phyloP scores from a whole-genome alignment of 2,797 vertebrate species.

The Craterocephalus amniculus region DNA sequence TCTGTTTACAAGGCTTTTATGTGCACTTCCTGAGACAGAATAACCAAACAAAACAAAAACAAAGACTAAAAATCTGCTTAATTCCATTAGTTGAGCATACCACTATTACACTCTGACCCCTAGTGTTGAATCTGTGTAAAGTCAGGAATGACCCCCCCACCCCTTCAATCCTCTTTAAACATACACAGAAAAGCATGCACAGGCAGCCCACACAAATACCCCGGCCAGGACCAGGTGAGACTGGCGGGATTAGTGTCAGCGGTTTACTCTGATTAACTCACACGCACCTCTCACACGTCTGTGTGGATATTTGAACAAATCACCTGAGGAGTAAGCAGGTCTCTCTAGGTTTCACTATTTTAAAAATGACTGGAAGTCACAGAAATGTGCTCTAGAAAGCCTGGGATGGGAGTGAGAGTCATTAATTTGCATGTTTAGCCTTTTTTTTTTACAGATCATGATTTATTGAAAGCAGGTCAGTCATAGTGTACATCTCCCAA shows the following conservation, averaged over 20 bases:
- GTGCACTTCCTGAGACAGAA: too few relatives aligned
- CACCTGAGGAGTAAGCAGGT: slow-evolving; percentile 1
- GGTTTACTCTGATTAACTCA: slow-evolving; percentile 59
- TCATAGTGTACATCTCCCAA: not conserved
- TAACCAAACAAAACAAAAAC: slow-evolving; percentile 1
- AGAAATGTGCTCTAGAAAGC: not conserved
- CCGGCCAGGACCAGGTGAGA: slow-evolving; percentile 15
- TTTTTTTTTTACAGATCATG: too few relatives aligned
- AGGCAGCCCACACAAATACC: slow-evolving; percentile 42
- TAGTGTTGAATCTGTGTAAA: slow-evolving; percentile 1
- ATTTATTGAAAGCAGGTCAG: not conserved
- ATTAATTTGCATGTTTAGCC: not conserved
- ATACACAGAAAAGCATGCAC: slow-evolving; percentile 2
- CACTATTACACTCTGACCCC: not conserved
- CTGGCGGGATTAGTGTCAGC: slow-evolving; percentile 63
- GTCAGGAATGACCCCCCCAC: slow-evolving; percentile 18
- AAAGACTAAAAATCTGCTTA: not conserved
- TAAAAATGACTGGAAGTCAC: not conserved
- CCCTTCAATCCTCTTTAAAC: not conserved
- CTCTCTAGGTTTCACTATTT: slow-evolving; percentile 1
- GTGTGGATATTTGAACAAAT: slow-evolving; percentile 3
- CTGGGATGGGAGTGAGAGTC: not conserved
- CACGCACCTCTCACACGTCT: slow-evolving; percentile 30
- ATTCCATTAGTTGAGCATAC: not conserved
- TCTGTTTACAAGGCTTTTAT: not conserved